Evolutionary conservation across 1,140 invertebrate species (phyloP).

Genomic region (Lasioglossum albipes): DNA sequence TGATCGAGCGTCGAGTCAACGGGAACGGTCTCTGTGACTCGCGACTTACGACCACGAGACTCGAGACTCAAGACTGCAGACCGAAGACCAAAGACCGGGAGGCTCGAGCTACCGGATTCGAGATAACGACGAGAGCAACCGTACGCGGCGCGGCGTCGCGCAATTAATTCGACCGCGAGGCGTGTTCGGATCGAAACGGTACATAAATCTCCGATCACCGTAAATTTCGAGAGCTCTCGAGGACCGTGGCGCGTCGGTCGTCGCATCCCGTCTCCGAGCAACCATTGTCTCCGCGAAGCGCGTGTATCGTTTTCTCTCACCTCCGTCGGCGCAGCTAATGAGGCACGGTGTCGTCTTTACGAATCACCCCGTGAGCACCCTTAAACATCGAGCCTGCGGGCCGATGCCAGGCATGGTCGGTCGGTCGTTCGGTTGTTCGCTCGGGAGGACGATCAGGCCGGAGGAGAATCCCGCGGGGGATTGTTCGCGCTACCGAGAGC

Average conservation of each 20-base stretch:
- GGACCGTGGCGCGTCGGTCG: background rate
- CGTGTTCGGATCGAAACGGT: constrained; percentile 28
- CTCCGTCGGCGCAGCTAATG: constrained; percentile 43
- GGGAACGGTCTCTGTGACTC: too few relatives aligned
- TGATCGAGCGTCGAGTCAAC: background rate
- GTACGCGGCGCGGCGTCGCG: background rate
- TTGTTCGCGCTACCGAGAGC: constrained; percentile 31
- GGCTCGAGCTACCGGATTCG: background rate
- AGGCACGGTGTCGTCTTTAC: constrained; percentile 56
- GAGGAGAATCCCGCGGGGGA: constrained; percentile 24
- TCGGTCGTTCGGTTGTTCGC: too few relatives aligned
- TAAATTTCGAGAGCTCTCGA: constrained; percentile 24
- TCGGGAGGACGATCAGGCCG: background rate
- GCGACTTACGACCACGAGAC: too few relatives aligned
- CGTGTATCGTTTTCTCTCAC: constrained; percentile 46
- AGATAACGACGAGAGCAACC: constrained; percentile 25
- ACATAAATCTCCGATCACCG: constrained; percentile 44
- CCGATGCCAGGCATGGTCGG: too few relatives aligned
- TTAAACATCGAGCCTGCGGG: constrained; percentile 25
- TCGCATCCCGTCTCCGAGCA: background rate
- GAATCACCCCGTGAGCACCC: constrained; percentile 57
- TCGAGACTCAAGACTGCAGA: too few relatives aligned
- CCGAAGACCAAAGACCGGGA: too few relatives aligned
- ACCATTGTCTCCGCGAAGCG: constrained; percentile 28
- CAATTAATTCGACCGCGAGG: constrained; percentile 33